Conservation (phyloP, 2,888 invertebrate genomes). For the Drosophila mimetica region DNA sequence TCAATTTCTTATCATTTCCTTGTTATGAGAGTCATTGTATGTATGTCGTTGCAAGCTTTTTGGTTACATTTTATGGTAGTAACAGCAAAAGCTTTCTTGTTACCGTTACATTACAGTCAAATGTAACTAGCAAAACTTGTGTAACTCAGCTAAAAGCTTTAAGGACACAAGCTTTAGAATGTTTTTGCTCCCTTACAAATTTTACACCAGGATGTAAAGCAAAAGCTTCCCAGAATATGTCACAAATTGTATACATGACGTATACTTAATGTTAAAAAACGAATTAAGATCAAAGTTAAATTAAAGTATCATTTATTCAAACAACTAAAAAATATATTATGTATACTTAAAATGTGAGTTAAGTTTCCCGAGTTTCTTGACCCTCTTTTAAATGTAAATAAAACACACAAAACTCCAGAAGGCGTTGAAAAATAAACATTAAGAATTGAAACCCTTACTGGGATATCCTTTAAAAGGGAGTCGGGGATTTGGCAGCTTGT, state of each 20-base stretch:
- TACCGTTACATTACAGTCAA: conserved; percentile 8
- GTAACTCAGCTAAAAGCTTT: conserved; percentile 18
- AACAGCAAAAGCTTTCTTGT: conserved; percentile 7
- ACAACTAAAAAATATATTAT: neutral
- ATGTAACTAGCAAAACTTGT: too few species aligned
- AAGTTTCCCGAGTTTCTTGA: neutral
- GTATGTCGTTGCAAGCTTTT: neutral
- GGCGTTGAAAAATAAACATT: conserved; percentile 24
- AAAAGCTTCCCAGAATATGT: conserved; percentile 16
- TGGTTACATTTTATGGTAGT: neutral
- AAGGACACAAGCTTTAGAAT: conserved; percentile 3
- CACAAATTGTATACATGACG: conserved; percentile 6
- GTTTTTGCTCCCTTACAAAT: neutral
- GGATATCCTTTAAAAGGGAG: conserved; percentile 27
- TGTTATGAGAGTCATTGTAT: conserved; percentile 11
- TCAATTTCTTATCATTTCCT: conserved; percentile 10
- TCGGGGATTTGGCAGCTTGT: conserved; percentile 26
- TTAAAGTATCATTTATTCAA: too few species aligned
- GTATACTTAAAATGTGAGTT: neutral
- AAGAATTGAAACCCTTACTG: conserved; percentile 40
- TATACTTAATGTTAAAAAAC: conserved; percentile 6
- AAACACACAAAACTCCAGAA: conserved; percentile 25
- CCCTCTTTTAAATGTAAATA: conserved; percentile 9
- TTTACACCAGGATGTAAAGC: neutral
- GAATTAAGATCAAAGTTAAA: neutral